These are phyloP conservation scores for Girardinus metallicus DNA, from an alignment of 2,797 vertebrate genomes.

Conservation along the genomic window DNA sequence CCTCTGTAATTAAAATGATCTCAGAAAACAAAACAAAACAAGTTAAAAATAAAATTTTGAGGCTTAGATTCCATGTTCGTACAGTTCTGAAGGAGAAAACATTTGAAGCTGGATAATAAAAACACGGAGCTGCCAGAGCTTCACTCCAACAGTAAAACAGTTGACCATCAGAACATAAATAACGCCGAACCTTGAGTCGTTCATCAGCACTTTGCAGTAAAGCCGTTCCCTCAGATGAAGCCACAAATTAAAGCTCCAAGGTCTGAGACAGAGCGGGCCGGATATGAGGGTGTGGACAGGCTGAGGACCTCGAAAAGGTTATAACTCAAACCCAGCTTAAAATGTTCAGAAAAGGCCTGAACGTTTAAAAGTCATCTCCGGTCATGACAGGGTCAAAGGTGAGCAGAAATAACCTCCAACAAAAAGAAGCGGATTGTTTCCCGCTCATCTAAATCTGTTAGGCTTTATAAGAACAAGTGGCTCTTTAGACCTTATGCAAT, in stretches of 20 bases:
- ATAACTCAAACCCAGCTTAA: neutral
- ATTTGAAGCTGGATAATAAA: neutral
- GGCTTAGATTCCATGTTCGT: neutral
- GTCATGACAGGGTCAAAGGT: neutral
- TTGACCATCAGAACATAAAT: constrained; percentile 4
- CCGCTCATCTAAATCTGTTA: neutral
- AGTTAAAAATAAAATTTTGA: neutral
- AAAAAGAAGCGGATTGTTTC: neutral
- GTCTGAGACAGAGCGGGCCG: constrained; percentile 4
- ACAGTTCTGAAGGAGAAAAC: neutral
- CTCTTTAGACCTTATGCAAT: too few relatives aligned
- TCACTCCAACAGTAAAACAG: constrained; percentile 9
- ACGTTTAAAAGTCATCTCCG: neutral
- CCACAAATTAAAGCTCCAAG: constrained; percentile 2
- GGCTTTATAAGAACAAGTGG: neutral
- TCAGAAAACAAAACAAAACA: neutral
- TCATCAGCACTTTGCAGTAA: neutral
- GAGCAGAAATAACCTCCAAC: neutral
- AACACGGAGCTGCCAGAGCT: neutral
- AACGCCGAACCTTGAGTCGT: constrained; percentile 10
- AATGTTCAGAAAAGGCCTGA: neutral
- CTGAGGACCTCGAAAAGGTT: neutral
- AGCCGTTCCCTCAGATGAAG: constrained; percentile 1
- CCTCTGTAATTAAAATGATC: constrained; percentile 15
- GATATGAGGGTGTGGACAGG: neutral